A percentile compares a stretch with the other conserved stretches of the same genome.
phyloP scores from a whole-genome alignment of 2,888 invertebrate species.

The Dorcus parallelipipedus region DNA sequence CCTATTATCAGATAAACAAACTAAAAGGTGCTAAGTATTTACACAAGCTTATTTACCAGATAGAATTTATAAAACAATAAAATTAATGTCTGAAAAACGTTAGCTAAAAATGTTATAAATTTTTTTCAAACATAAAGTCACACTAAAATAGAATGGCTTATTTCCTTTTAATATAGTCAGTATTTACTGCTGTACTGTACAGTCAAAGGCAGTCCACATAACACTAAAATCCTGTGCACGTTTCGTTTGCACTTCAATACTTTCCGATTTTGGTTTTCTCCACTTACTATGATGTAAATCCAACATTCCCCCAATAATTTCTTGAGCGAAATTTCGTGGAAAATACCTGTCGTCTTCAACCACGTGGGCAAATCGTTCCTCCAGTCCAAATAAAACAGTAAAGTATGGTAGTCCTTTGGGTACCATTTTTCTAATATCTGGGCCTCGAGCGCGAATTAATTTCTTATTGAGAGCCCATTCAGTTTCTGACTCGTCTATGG shows the following conservation, averaged over 20 bases:
- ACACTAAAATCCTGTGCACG: constrained; percentile 73
- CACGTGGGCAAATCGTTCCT: constrained; percentile 92
- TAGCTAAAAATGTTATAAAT: too few species aligned
- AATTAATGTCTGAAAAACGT: too few species aligned
- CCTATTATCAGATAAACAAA: too few species aligned
- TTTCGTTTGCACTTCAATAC: constrained; percentile 69
- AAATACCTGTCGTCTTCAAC: constrained; percentile 91
- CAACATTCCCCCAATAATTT: constrained; percentile 93
- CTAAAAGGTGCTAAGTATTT: too few species aligned
- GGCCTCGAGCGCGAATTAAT: constrained; percentile 66
- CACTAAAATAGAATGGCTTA: neutral
- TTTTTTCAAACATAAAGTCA: too few species aligned
- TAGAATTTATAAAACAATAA: too few species aligned
- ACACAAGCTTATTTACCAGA: too few species aligned
- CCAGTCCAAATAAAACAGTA: constrained; percentile 87
- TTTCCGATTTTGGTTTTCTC: constrained; percentile 77
- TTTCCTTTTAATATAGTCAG: constrained; percentile 8
- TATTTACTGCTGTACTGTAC: constrained; percentile 13
- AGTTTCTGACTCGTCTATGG: constrained; percentile 88
- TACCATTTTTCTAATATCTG: constrained; percentile 74
- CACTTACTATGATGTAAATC: constrained; percentile 82
- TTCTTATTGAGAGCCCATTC: constrained; percentile 97
- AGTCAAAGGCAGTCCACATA: constrained; percentile 66
- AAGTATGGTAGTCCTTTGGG: constrained; percentile 96
- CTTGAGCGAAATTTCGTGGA: constrained; percentile 87